Evolutionary conservation across 64 coral and sea anemone genomes (phyloP).

Genomic region (Montipora efflorescens): DNA sequence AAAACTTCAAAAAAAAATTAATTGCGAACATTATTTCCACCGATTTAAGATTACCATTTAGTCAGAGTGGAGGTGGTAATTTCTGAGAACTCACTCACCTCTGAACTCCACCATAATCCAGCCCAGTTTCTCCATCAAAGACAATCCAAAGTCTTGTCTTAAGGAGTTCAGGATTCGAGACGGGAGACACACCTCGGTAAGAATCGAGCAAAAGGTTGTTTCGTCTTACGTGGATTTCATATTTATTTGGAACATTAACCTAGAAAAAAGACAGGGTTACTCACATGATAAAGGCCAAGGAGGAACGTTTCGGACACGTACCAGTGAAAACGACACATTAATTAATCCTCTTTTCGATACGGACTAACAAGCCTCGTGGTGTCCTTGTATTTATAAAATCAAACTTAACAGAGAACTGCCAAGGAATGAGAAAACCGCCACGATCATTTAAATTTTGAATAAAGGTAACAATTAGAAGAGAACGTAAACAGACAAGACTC

Average conservation of each 20-base stretch:
- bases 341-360: no score
- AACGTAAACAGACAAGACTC: background rate
- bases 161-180: conserved; percentile 76
- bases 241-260: conserved; percentile 98
- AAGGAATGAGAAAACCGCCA: no score
- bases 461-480: background rate
- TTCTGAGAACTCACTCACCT: conserved; percentile 43
- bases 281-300: no score
- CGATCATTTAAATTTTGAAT: background rate
- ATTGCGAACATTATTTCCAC: no score
- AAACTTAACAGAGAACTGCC: no score
- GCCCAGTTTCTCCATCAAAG: conserved; percentile 95
- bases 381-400: no score
- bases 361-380: no score
- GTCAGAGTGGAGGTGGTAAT: no score
- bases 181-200: conserved; percentile 86
- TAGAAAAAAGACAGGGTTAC: conserved; percentile 1
- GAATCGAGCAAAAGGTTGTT: conserved; percentile 92
- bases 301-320: no score
- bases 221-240: conserved; percentile 93
- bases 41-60: no score
- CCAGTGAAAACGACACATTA: no score
- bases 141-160: conserved; percentile 97
- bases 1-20: no score
- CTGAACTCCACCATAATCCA: conserved; percentile 98